Percentiles rank a stretch among this genome's conserved stretches.
Evolutionary conservation across 1,140 invertebrate genomes (phyloP).

Genomic region (Aphelinus atriplicis): DNA sequence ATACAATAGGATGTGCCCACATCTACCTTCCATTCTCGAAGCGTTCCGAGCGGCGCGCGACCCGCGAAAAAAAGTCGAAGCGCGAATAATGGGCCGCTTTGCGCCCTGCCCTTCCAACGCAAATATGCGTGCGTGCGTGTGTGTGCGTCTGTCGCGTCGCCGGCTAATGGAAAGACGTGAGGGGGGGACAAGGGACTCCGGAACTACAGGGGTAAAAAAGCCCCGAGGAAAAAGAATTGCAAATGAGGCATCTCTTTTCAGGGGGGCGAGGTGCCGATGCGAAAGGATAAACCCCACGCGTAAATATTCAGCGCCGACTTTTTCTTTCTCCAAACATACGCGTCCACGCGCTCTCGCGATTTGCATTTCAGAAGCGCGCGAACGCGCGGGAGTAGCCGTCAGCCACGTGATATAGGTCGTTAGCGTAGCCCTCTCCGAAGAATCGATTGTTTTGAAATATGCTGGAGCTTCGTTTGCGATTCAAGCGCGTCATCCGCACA

Average conservation of each 20-base stretch:
- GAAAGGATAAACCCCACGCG: slow-evolving; percentile 15
- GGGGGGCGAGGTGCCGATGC: slow-evolving; percentile 6
- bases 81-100: slow-evolving; percentile 14
- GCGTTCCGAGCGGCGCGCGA: too few relatives aligned
- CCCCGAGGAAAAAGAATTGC: slow-evolving; percentile 17
- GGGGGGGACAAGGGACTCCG: background rate
- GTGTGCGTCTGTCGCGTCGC: background rate
- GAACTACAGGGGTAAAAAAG: slow-evolving; percentile 15
- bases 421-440: too few relatives aligned
- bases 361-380: slow-evolving; percentile 28
- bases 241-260: slow-evolving; percentile 22
- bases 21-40: too few relatives aligned
- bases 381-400: too few relatives aligned
- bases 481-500: too few relatives aligned
- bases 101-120: background rate
- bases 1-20: too few relatives aligned
- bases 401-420: too few relatives aligned
- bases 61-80: too few relatives aligned
- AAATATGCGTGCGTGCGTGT: background rate
- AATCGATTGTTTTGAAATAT: too few relatives aligned
- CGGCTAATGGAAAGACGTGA: background rate
- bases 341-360: background rate
- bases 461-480: too few relatives aligned
- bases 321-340: background rate
- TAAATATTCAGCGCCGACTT: slow-evolving; percentile 34